phyloP scores from a whole-genome alignment of 1,140 invertebrate species.

The Orchestia grillus region DNA sequence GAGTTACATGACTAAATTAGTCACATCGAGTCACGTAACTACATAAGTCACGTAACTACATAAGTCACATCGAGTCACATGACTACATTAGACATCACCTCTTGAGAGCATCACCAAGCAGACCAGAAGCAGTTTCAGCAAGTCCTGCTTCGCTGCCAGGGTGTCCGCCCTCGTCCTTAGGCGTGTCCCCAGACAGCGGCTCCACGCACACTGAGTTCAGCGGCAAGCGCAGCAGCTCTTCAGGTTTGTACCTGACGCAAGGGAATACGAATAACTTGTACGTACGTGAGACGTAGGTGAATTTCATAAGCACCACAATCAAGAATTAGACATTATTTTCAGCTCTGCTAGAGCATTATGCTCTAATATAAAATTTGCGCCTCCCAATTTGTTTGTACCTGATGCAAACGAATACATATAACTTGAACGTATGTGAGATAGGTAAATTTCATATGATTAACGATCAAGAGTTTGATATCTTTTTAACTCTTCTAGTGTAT shows the following conservation, averaged over 20 bases:
- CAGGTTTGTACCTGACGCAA: conserved; percentile 75
- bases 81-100: too few species aligned
- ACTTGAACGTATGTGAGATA: neutral
- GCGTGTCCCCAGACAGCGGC: neutral
- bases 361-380: too few species aligned
- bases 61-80: too few species aligned
- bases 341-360: too few species aligned
- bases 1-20: too few species aligned
- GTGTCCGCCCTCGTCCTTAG: conserved; percentile 10
- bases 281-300: neutral
- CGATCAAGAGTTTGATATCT: neutral
- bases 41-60: too few species aligned
- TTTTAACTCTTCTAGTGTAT: neutral
- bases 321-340: neutral
- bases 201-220: conserved; percentile 80
- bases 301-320: neutral
- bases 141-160: conserved; percentile 28
- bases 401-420: conserved; percentile 14
- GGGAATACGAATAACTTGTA: neutral
- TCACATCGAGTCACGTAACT: too few species aligned
- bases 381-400: conserved; percentile 78
- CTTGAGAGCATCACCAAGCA: neutral
- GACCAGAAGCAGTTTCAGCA: neutral
- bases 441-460: neutral
- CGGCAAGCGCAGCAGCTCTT: conserved; percentile 85